Evolutionary conservation across 1,140 invertebrate genomes (phyloP).

Genomic region (Helicoverpa armigera): DNA sequence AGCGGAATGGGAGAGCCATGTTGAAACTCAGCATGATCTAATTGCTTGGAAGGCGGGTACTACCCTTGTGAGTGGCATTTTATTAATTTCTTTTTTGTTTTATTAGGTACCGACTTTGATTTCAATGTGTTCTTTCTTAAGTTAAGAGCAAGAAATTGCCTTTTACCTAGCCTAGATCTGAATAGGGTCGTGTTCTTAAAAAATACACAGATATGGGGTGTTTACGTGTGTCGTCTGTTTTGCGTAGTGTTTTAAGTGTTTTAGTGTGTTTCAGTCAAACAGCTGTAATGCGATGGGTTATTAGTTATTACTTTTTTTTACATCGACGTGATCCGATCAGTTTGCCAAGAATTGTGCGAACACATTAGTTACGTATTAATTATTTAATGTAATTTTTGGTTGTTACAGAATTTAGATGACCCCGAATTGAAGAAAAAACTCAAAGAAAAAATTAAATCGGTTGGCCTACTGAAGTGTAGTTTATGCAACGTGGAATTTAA

Average conservation of each 20-base stretch:
- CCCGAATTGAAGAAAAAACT: constrained; percentile 43
- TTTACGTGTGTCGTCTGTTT: too few species aligned
- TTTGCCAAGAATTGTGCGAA: too few species aligned
- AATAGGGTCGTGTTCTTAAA: too few species aligned
- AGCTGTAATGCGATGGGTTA: too few species aligned
- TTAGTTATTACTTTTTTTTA: neutral
- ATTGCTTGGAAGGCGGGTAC: constrained; percentile 67
- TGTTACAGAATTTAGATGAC: constrained; percentile 49
- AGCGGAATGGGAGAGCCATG: constrained; percentile 63
- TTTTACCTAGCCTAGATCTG: too few species aligned
- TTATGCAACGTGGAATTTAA: constrained; percentile 53
- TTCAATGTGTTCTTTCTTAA: neutral
- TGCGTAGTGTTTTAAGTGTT: too few species aligned
- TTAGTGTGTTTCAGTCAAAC: too few species aligned
- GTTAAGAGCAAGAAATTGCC: too few species aligned
- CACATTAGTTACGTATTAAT: neutral
- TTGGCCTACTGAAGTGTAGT: constrained; percentile 50
- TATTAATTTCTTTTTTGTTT: neutral
- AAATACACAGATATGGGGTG: too few species aligned
- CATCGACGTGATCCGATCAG: neutral
- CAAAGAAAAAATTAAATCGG: constrained; percentile 45
- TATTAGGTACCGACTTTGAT: neutral
- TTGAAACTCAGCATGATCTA: constrained; percentile 58
- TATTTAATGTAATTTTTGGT: neutral
- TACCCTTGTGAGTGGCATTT: constrained; percentile 60